Evolutionary conservation across 2,797 vertebrate species (phyloP), one percentile per base, ranked within the genome.

Genomic region (Channa striata): DNA sequence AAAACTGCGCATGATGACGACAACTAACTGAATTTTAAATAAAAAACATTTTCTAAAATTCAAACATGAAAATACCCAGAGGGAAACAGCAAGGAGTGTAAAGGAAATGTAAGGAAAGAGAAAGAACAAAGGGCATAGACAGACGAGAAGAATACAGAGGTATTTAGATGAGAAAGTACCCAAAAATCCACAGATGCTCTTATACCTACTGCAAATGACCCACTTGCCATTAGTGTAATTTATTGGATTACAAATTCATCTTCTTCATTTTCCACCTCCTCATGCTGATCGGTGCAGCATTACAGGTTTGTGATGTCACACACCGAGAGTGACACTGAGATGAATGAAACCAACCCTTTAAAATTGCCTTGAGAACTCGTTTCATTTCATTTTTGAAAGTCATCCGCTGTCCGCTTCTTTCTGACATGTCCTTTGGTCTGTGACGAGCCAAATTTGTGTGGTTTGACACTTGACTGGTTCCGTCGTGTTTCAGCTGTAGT

Each of bases 191-290:
- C 4, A 43, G 19, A 33, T 7, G 7, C 7, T 6, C 25, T 53
- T 53, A 14, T 2, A 42, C 5, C 14, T 3, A 42, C 40, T 30
- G 25, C 6, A 30, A 30, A 42, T 6, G 14, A 42, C 6, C 5
- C 5, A 17, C 40, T 16, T 42, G 40, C 6, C 16, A 42, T 42
- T 14, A 42, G 13, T 5, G 13, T 11, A 37, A 50, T 19, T 10
- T 0, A 58, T 34, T 47, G 52, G 12, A 39, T 3, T 49, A 42
- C 14, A 25, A 16, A 9, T 12, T 7, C 0, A 23, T 16, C 21
- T 6, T 30, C 16, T 43, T 16, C 16, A 49, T 13, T 8, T 84
- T 72, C 80, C 65, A 77, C 53, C 84, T 83, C 76, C 78, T 81
- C 47, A 16, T n/a, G 1, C 42, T 42, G 40, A 17, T 17, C 16